Conservation (phyloP, 2,888 invertebrate species). For the Aquatica leii region DNA sequence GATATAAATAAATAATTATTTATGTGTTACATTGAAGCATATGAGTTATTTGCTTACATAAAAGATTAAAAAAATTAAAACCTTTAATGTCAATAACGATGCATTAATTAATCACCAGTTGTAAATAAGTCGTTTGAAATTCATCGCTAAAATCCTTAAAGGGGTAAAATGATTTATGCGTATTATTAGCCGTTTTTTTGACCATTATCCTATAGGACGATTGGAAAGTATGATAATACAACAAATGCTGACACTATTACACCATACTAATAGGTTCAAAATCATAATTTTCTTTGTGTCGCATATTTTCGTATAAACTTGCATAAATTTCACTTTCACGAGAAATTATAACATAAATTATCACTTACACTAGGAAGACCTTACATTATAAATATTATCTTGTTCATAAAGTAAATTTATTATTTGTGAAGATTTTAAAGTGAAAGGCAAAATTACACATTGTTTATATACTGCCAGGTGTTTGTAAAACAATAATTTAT, state of each 20-base stretch:
- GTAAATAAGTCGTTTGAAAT: constrained; percentile 7
- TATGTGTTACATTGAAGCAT: background rate
- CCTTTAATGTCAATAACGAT: constrained; percentile 11
- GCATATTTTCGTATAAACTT: background rate
- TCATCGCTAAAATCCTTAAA: constrained; percentile 6
- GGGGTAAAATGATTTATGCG: constrained; percentile 9
- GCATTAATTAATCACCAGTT: constrained; percentile 8
- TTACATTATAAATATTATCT: constrained; percentile 1
- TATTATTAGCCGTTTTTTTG: background rate
- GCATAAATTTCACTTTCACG: constrained; percentile 7
- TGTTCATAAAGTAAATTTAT: background rate
- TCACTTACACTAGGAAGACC: background rate
- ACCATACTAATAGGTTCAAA: background rate
- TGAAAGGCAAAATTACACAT: constrained; percentile 4
- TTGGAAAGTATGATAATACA: too few species aligned
- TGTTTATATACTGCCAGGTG: background rate
- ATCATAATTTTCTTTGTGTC: background rate
- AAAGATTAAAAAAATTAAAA: constrained; percentile 3
- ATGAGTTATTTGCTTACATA: background rate
- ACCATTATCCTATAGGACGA: too few species aligned
- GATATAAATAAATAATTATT: background rate
- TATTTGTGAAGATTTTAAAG: constrained; percentile 1
- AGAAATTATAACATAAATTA: constrained; percentile 5
- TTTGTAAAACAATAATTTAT: too few species aligned
- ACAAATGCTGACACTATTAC: too few species aligned